Base-by-base conservation (phyloP, 2,888 invertebrate species). In the Coenonympha glycerion region DNA sequence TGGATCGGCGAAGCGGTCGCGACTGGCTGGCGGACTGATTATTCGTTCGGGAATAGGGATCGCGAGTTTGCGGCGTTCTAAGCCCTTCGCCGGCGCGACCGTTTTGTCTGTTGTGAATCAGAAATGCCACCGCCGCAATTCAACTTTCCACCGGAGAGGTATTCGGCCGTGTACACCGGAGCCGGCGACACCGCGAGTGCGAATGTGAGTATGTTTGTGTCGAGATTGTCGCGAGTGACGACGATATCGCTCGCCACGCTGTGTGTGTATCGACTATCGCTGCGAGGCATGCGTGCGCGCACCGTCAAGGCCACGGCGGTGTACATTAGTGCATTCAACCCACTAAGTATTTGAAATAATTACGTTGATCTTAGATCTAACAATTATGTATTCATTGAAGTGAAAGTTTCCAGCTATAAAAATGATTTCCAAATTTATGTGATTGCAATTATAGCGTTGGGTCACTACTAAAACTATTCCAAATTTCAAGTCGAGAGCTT, bases 61-160 rank as follows among this genome's bases (percentile, higher is more conserved):
- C 47, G 41, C 36, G 42, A 48, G 52, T 48, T 47, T 33, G 44
- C 49, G 46, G 11, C 28, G 45, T 47, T 44, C 44, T 31, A 21
- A 24, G 39, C 40, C 48, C 15, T 22, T 28, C 24, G 47, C 33
- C 40, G 42, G 19, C 13, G 28, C 30, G 33, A 37, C 47, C 33
- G 53, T 47, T 51, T 60, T 64, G 61, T 63, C 53, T 65, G 72
- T 58, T 54, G 72, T 72, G 70, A 52, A 60, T 62, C 58, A 52
- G 56, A 67, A 62, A 83, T 80, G 83, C 72, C 79, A 55, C 66
- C 74, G 53, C 64, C 70, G 54, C 67, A 60, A 61, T 86, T 78
- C 67, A 79, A 69, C 63, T 86, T 86, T 61, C 86, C 86, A 50
- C 86, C 86, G 63, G 77, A 84, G 71, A 81, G 73, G 59, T 85